Conservation (phyloP, 2,113 vertebrate genomes). For the Vulpes vulpes region DNA sequence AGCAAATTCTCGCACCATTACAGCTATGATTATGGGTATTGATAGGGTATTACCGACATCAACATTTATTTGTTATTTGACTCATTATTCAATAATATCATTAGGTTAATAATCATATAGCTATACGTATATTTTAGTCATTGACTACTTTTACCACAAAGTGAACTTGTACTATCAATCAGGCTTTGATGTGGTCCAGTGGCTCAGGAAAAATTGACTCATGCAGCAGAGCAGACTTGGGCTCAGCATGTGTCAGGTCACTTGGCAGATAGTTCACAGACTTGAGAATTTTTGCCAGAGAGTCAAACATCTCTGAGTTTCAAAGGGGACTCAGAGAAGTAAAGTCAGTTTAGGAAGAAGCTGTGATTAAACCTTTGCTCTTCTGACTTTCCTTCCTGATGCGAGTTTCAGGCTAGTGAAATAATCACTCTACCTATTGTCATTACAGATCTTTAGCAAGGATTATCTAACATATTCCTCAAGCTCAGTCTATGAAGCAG, state of each 20-base stretch:
- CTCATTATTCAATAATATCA: not conserved
- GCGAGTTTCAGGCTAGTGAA: not conserved
- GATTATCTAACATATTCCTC: not conserved
- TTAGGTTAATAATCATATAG: not conserved
- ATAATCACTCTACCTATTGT: not conserved
- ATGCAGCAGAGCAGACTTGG: not conserved
- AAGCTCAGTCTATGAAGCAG: not conserved
- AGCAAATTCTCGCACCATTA: not conserved
- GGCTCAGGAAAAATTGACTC: not conserved
- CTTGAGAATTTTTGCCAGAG: not conserved
- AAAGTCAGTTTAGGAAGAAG: not conserved
- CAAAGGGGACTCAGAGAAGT: not conserved
- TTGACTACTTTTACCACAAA: not conserved
- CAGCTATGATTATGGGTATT: not conserved
- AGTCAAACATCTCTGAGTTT: not conserved
- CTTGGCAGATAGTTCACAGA: not conserved
- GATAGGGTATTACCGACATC: not conserved
- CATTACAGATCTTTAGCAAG: not conserved
- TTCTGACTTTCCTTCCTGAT: not conserved
- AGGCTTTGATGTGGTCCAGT: not conserved
- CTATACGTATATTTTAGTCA: not conserved
- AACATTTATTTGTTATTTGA: not conserved
- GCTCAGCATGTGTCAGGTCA: rapidly evolving
- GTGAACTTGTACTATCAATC: not conserved
- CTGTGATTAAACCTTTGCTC: not conserved